Evolutionary conservation across 2,797 vertebrate genomes (phyloP), one percentile per base, ranked within the genome.

Genomic region (Diplodus sargus): DNA sequence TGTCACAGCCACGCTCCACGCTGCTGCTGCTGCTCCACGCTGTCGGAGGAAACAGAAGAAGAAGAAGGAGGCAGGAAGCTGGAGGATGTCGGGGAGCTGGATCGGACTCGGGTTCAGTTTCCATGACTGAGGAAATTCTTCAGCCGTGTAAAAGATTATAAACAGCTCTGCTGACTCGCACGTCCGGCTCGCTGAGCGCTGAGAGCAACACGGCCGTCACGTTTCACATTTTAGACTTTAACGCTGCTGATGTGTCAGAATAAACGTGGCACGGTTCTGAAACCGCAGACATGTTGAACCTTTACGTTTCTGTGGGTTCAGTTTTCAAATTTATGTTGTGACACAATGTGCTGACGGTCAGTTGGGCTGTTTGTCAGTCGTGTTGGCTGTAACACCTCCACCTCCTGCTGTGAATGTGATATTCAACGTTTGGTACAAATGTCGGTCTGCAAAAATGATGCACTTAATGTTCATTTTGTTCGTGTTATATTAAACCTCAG

Each of bases 1-100:
- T 92, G 95, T 96, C 96, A 96, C 95, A 96, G 95, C 87, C 90
- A 91, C 87, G 92, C 92, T 95, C 54, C 63, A 85, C 68, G 69
- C 58, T 9, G 49, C 34, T 4, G 94, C 92, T 93, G 70, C 57
- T 12, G 53, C 91, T 93, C 54, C n/a, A 84, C 70, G 69, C 64
- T 17, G 62, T 48, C 17, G 23, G 60, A 63, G 65, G 80, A 84
- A 91, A 90, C 76, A 77, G 76, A 86, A 77, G 80, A 70, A 87
- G 76, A 64, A 54, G 60, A 78, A 54, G 60, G 74, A 71, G 82
- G 22, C 75, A 90, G 84, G 86, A 90, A 92, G 76, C 69, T 72
- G 68, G 48, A 73, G 72, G 84, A 87, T 74, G 70, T 65, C 25
- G 72, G 39, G 77, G 56, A 59, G 53, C 48, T 60, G 52, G 66